A percentile compares a stretch with the other conserved stretches of the same genome.
Conservation (phyloP, 2,888 invertebrate genomes). For the Automeris io region DNA sequence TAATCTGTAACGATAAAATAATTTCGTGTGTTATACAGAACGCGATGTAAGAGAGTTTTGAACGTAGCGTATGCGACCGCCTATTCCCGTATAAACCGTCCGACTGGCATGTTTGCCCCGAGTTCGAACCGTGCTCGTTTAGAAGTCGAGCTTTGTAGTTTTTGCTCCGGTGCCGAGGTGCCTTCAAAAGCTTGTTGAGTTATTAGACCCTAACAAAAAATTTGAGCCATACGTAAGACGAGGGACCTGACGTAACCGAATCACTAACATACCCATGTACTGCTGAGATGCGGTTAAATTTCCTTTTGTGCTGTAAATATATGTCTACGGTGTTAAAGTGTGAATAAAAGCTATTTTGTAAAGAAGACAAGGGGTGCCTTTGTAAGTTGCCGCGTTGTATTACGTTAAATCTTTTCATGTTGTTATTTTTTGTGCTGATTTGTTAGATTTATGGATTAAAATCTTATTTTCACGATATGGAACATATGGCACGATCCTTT, state of each 20-base stretch:
- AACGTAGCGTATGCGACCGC: constrained; percentile 39
- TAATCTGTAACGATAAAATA: background rate
- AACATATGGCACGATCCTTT: constrained; percentile 6
- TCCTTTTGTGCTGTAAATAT: constrained; percentile 48
- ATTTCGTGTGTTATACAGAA: background rate
- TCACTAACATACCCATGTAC: constrained; percentile 49
- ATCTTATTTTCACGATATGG: constrained; percentile 6
- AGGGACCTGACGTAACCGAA: constrained; percentile 56
- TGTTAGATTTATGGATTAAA: constrained; percentile 32
- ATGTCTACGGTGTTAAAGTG: constrained; percentile 58
- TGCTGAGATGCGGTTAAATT: constrained; percentile 61
- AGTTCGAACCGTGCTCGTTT: constrained; percentile 38
- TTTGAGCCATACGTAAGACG: constrained; percentile 54
- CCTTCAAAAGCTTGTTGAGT: constrained; percentile 74
- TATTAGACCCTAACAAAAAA: constrained; percentile 70
- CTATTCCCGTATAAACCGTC: constrained; percentile 36
- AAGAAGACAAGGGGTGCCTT: constrained; percentile 39
- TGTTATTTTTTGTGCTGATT: constrained; percentile 38
- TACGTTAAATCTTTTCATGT: constrained; percentile 20
- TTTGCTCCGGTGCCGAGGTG: constrained; percentile 72
- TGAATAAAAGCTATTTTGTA: constrained; percentile 52
- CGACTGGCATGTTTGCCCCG: constrained; percentile 43
- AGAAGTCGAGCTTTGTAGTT: constrained; percentile 46
- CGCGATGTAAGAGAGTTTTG: constrained; percentile 11
- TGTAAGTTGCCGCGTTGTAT: constrained; percentile 37